These are phyloP conservation scores for Hirudinaria manillensis DNA, from an alignment of 2,888 invertebrate genomes.

Conservation along the genomic window DNA sequence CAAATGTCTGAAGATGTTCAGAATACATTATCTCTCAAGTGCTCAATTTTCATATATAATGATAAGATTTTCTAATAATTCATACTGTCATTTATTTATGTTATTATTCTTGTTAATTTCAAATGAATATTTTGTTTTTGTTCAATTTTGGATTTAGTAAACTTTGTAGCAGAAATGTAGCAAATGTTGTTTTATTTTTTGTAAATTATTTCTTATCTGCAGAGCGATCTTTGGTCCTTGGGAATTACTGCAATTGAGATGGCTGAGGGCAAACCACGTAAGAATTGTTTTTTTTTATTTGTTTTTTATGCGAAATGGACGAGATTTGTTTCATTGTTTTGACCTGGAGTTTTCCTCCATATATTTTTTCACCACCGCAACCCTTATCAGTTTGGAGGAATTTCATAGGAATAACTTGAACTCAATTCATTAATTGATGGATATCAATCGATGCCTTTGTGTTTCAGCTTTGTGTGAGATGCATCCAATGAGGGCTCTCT, in stretches of 20 bases:
- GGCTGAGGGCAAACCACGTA: slow-evolving; percentile 94
- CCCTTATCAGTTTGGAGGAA: neutral
- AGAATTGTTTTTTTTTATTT: slow-evolving; percentile 33
- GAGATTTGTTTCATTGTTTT: neutral
- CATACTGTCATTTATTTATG: no score
- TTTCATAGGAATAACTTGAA: neutral
- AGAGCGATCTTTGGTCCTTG: slow-evolving; percentile 61
- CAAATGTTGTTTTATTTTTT: neutral
- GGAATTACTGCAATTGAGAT: slow-evolving; percentile 97
- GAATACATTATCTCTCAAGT: no score
- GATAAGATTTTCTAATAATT: no score
- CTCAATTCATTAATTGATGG: neutral
- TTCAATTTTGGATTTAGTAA: neutral
- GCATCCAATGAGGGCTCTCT: slow-evolving; percentile 97
- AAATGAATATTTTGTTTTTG: neutral
- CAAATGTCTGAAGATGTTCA: no score
- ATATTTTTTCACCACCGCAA: neutral
- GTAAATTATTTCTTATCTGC: slow-evolving; percentile 45
- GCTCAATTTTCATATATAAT: no score
- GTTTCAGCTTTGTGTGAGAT: slow-evolving; percentile 80
- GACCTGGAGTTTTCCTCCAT: neutral
- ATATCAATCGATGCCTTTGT: no score
- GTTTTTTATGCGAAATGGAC: neutral
- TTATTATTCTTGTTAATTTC: neutral
- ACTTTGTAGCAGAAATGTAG: neutral